Evolutionary conservation across 2,797 vertebrate genomes (phyloP), one percentile per base, ranked within the genome.

Genomic region (Hylomyscus alleni): DNA sequence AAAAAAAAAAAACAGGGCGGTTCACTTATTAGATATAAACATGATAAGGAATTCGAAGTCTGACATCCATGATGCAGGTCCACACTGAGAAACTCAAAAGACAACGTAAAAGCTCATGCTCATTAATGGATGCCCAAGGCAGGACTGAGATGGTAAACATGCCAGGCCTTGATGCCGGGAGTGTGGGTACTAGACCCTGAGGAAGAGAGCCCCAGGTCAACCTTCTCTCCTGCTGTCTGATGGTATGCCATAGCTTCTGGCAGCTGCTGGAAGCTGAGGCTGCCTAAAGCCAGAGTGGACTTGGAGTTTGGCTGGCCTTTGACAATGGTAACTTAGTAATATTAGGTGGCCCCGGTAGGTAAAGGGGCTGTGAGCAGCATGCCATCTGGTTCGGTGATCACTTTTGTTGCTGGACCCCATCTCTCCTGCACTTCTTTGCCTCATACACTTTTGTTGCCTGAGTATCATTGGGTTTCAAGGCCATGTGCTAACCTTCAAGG

Each of bases 11-110:
- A 95, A 91, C 67, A 95, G 76, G 84, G 93, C 40, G 69, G 98
- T 97, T 98, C 89, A 97, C 96, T 97, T 98, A 98, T 98, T 96
- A 97, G 96, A 97, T 97, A 98, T 86, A 98, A 98, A 98, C 94
- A 93, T 69, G 94, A 91, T 96, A 98, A 98, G 97, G 92, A 97
- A 97, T 90, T 97, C 84, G 40, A 96, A 98, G 73, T 89, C 93
- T 97, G 95, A 93, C 97, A 97, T 83, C 40, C 94, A 93, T 96
- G 89, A 95, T 31, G 58, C 91, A 78, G 78, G 81, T 97, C 89
- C 80, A 2, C 84, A 77, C 84, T 94, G 92, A 98, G 95, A 87
- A 93, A 85, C 9, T 20, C 44, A 60, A 83, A 90, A 93, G 97
- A 92, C 94, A 40, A 93, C 26, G 56, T 75, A 29, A n/a, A 86